Conservation (phyloP, 2,888 invertebrate species). For the Prosopocoilus inquinatus region DNA sequence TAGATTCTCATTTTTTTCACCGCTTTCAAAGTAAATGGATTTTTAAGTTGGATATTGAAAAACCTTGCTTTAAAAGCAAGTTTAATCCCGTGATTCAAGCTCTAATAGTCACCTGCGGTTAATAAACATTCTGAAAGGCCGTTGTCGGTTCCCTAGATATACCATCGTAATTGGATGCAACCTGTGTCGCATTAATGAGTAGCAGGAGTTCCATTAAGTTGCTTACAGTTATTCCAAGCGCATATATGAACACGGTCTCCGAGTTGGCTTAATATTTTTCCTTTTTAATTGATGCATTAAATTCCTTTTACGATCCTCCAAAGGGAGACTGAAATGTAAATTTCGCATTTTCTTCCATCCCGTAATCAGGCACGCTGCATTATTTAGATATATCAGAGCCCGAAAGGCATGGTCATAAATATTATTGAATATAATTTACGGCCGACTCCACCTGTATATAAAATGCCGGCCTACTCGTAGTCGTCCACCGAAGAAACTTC, state of each 20-base stretch:
- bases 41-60: too few relatives aligned
- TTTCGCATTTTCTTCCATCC: slow-evolving; percentile 6
- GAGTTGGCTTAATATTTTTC: neutral
- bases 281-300: slow-evolving; percentile 1
- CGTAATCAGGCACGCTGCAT: slow-evolving; percentile 28
- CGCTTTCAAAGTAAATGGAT: too few relatives aligned
- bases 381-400: slow-evolving; percentile 46
- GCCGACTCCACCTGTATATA: slow-evolving; percentile 39
- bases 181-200: too few relatives aligned
- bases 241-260: neutral
- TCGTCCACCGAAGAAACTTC: slow-evolving; percentile 1
- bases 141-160: too few relatives aligned
- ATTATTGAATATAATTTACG: slow-evolving; percentile 51
- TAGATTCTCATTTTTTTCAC: too few relatives aligned
- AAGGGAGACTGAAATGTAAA: neutral
- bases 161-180: too few relatives aligned
- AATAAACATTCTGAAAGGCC: too few relatives aligned
- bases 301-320: slow-evolving; percentile 1
- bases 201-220: neutral
- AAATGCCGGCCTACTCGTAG: slow-evolving; percentile 28
- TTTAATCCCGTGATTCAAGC: too few relatives aligned
- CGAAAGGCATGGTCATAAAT: slow-evolving; percentile 48
- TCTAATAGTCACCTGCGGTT: too few relatives aligned
- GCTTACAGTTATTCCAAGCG: neutral
- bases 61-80: too few relatives aligned